Percentiles rank a stretch among this genome's conserved stretches.
These are phyloP conservation scores for Meloidogyne chitwoodi DNA, from an alignment of 1,140 invertebrate species.

Conservation along the genomic window DNA sequence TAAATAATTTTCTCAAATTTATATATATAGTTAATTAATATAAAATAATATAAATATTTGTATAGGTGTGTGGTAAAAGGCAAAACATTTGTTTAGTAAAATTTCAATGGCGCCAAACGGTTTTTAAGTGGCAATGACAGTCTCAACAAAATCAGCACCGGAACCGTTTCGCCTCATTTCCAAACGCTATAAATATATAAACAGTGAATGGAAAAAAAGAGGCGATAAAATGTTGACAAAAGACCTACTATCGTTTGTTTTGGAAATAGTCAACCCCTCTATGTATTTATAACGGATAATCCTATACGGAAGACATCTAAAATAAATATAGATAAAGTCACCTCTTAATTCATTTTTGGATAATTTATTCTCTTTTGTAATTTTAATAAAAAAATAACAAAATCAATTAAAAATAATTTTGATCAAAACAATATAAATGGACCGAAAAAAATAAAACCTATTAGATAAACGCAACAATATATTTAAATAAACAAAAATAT, in stretches of 20 bases:
- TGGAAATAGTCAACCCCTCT: background rate
- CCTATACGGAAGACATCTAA: background rate
- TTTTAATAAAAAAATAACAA: background rate
- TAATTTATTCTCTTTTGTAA: background rate
- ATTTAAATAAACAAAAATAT: background rate
- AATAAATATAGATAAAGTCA: background rate
- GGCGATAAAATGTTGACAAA: background rate
- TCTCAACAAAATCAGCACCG: background rate
- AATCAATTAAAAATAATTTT: background rate
- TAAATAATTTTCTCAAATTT: too few relatives aligned
- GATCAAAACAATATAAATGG: background rate
- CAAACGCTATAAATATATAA: background rate
- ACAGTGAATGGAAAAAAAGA: background rate
- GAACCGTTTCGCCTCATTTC: slow-evolving; percentile 17
- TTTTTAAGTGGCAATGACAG: background rate
- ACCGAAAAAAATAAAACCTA: background rate
- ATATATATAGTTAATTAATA: too few relatives aligned
- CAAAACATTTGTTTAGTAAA: background rate
- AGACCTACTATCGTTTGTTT: background rate
- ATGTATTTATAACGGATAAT: background rate
- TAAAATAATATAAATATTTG: too few relatives aligned
- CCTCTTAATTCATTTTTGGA: background rate
- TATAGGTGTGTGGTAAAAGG: background rate
- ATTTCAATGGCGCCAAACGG: background rate
- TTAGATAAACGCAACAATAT: background rate